Evolutionary conservation across 1,140 invertebrate genomes (phyloP).

Genomic region (Maniola jurtina): DNA sequence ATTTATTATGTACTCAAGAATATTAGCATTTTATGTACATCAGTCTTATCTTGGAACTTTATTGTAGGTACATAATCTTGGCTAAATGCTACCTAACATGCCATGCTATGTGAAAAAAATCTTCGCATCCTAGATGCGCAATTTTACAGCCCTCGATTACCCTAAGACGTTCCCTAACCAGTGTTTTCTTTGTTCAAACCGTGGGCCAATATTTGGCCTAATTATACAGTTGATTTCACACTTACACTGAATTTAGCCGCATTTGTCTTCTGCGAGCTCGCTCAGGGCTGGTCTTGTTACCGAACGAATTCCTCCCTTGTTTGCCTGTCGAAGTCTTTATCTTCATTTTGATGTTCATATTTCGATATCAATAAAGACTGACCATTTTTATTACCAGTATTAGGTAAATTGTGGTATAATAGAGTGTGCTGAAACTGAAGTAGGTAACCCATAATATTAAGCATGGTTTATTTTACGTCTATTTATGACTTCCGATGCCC

Average conservation of each 20-base stretch:
- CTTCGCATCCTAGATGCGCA: conserved; percentile 16
- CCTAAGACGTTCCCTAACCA: conserved; percentile 55
- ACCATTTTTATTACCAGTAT: too few species aligned
- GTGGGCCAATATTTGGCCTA: conserved; percentile 64
- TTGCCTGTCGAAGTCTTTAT: conserved; percentile 21
- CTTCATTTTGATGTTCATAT: conserved; percentile 12
- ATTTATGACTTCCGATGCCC: too few species aligned
- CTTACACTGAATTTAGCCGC: conserved; percentile 49
- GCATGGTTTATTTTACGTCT: too few species aligned
- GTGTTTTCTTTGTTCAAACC: conserved; percentile 66
- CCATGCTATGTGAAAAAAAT: neutral
- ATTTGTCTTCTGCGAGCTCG: conserved; percentile 55
- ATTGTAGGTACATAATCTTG: neutral
- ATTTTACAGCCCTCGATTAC: conserved; percentile 50
- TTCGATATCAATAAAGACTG: conserved; percentile 1
- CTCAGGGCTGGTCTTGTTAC: conserved; percentile 35
- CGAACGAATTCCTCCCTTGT: conserved; percentile 24
- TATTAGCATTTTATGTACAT: too few species aligned
- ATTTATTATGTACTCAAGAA: too few species aligned
- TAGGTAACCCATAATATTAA: too few species aligned
- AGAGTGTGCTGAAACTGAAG: too few species aligned
- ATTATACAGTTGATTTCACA: conserved; percentile 72
- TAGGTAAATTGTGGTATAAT: too few species aligned
- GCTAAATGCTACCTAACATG: neutral
- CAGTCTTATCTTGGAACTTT: too few species aligned